Evolutionary conservation across 1,140 invertebrate species (phyloP), one percentile per base, ranked within the genome.

Genomic region (Lepidurus apus): DNA sequence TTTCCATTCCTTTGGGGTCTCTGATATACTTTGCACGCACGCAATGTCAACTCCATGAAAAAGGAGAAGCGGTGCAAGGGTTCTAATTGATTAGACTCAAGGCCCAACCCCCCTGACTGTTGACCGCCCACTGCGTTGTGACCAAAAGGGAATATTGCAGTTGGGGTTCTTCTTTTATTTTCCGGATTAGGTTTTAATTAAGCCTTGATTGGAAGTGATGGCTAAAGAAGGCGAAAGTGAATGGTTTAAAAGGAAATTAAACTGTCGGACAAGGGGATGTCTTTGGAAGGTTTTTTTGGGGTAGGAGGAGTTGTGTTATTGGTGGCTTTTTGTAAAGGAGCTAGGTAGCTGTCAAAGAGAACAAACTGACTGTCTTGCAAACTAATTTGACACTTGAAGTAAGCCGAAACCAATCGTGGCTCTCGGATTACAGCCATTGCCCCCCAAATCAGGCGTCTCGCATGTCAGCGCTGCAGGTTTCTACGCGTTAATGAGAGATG

Each of bases 361-460:
- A 65, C 13, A 65, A 17, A 65, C 6, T 65, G 53, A 65, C 53
- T 13, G 53, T 65, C 53, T 21, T 17, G 6, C 9, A 21, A 65
- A 65, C 53, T 65, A 65, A 65, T 65, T 65, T 65, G 53, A 65
- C 53, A 65, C 53, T 11, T 65, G 53, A 65, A 65, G 53, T 65
- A 65, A 65, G 21, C 9, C 21, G 53, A 65, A 65, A 65, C 53
- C 53, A 65, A 17, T 65, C 21, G 53, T 17, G 53, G 53, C 21
- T 5, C 53, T 65, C 53, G 13, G 53, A 17, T 65, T 65, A 65
- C 53, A 17, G 53, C 13, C 34, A 34, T 34, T 34, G 34, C 34
- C 34, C 34, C 34, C 34, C 34, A 34, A 34, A 34, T 34, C 34
- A 34, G 34, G 34, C 34, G 34, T 34, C 34, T 34, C 34, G 34